Conservation (phyloP, 2,113 vertebrate species). For the Centropus bengalensis region DNA sequence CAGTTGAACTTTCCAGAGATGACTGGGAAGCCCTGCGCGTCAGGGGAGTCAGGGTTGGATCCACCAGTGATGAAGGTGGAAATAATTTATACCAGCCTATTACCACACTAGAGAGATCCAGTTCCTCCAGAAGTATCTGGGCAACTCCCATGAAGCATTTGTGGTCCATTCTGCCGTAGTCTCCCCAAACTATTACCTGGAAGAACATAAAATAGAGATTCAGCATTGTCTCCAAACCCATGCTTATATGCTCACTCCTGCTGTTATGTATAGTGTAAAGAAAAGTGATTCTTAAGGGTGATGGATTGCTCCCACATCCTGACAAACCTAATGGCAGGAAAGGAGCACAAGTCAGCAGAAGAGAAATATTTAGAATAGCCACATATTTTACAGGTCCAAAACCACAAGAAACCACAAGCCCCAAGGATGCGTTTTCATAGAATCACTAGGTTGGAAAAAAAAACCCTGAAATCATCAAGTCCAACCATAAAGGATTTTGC, state of each 20-base stretch:
- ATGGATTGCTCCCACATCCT: background rate
- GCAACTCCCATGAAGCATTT: constrained; percentile 99
- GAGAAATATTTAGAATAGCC: background rate
- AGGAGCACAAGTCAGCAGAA: background rate
- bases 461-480: no score
- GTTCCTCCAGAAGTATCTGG: constrained; percentile 96
- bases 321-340: background rate
- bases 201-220: constrained; percentile 49
- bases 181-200: constrained; percentile 98
- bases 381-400: background rate
- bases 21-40: constrained; percentile 96
- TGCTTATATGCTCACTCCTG: background rate
- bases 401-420: background rate
- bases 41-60: constrained; percentile 93
- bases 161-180: constrained; percentile 98
- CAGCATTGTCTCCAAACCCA: background rate
- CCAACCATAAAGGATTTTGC: background rate
- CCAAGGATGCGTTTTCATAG: background rate
- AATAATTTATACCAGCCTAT: constrained; percentile 99
- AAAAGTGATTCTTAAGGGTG: background rate
- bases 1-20: constrained; percentile 94
- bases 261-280: background rate
- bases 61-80: constrained; percentile 95
- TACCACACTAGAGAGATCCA: constrained; percentile 96
- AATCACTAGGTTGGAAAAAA: no score